Evolutionary conservation across 2,797 vertebrate species (phyloP).

Genomic region (Anguilla megastoma): DNA sequence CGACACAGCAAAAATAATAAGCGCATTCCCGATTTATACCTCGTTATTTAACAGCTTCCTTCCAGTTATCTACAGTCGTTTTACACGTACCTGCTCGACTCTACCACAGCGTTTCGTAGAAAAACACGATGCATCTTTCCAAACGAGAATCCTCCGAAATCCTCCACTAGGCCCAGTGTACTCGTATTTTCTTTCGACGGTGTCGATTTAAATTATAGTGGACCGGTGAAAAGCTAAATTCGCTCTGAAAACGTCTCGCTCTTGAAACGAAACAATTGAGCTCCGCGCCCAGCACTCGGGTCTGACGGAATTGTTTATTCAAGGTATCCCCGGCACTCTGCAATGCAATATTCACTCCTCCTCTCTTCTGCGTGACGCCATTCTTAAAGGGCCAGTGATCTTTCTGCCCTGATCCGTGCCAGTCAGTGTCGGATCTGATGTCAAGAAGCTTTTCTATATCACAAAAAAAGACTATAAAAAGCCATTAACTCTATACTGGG

Average conservation of each 20-base stretch:
- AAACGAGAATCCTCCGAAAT: conserved; percentile 28
- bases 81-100: conserved; percentile 31
- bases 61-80: not conserved
- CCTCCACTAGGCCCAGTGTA: conserved; percentile 14
- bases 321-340: conserved; percentile 72
- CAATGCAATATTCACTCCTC: conserved; percentile 64
- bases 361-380: conserved; percentile 61
- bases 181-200: not conserved
- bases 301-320: conserved; percentile 71
- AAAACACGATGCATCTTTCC: conserved; percentile 24
- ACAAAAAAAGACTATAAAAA: not conserved
- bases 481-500: not conserved
- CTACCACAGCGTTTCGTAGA: not conserved
- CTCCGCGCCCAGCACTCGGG: conserved; percentile 50
- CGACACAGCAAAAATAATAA: not conserved
- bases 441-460: conserved; percentile 25
- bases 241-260: conserved; percentile 18
- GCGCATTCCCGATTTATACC: not conserved
- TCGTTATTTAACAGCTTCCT: not conserved
- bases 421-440: not conserved
- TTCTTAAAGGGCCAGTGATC: conserved; percentile 71
- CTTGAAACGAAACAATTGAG: conserved; percentile 27
- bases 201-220: not conserved
- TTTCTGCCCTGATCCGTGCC: not conserved
- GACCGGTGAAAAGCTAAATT: conserved; percentile 6